Evolutionary conservation across 30 jellyfish, hydroid and myxozoan genomes (phyloP).

Genomic region (Aurelia aurita complex sp. Pacific): DNA sequence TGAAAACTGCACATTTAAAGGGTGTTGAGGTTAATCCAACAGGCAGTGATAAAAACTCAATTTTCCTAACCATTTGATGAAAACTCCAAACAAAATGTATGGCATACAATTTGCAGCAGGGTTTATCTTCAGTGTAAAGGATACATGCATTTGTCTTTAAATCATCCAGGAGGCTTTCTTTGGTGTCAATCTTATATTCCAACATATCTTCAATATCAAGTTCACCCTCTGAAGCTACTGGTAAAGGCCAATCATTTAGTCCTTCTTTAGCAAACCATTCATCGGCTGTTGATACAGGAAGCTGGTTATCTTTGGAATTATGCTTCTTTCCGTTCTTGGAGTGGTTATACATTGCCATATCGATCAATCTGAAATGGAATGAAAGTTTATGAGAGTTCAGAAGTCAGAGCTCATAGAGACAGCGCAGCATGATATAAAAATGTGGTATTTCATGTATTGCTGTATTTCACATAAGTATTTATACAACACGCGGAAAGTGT

Average conservation of each 20-base stretch:
- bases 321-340: too few species aligned
- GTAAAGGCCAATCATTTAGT: constrained; percentile 43
- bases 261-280: constrained; percentile 56
- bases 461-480: too few species aligned
- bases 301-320: too few species aligned
- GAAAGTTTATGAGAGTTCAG: too few species aligned
- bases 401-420: too few species aligned
- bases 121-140: constrained; percentile 3
- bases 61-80: neutral
- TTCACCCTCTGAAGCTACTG: constrained; percentile 69
- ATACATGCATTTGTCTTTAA: constrained; percentile 55
- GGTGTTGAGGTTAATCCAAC: too few species aligned
- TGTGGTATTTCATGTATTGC: too few species aligned
- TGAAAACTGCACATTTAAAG: too few species aligned
- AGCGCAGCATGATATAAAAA: too few species aligned
- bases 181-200: constrained; percentile 21
- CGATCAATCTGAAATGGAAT: too few species aligned
- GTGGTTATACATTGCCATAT: too few species aligned
- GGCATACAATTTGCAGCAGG: neutral
- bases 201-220: constrained; percentile 30
- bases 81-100: neutral
- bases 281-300: constrained; percentile 47
- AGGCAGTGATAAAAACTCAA: neutral
- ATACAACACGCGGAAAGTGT: too few species aligned
- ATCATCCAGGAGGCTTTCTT: constrained; percentile 22